Base-by-base conservation (phyloP, 1,140 invertebrate species). In the Rhyzopertha dominica region DNA sequence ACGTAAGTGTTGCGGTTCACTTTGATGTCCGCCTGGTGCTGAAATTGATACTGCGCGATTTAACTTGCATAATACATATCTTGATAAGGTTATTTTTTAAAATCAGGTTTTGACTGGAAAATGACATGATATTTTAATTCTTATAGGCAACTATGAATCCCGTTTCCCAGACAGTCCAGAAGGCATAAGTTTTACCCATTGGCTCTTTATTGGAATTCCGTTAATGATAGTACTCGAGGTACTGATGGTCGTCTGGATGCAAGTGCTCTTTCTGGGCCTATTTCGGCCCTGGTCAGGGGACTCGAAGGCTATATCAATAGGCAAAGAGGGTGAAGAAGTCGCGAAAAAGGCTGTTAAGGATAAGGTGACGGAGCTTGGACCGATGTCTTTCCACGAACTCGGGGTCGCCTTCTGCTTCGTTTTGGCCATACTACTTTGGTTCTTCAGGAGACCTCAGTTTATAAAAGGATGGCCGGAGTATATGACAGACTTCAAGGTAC, bases 371-470 rank as follows among this genome's bases (percentile, higher is more conserved):
- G 77, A 77, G 39, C 71, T 92, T 12, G 87, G 87, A 29, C 77
- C 81, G 1, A 77, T 87, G 54, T 80, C 74, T 29, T 87, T 81
- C 72, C 84, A 90, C 35, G 89, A 95, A 70, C 68, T 59, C 14
- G 71, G 74, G 20, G 82, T 91, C 1, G 77, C 85, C 19, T 49
- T 78, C 9, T 69, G 90, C 13, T 94, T 95, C 59, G 62, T 88
- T 12, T 44, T 79, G 9, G 77, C 90, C 5, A 79, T 93, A 4
- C 48, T 84, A 36, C 70, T 93, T 40, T 94, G 90, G 82, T 82
- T 94, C 58, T 86, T 90, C 59, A 75, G 88, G 25, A 78, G 81
- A 28, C 89, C 90, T 0, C 81, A 83, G 41, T 85, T 89, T 58
- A 77, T 87, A 52, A 64, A 67, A 2, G 88, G 87, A n/a, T 90